These are phyloP conservation scores for Zoanthus gigantus DNA, from an alignment of 92 coral and sea anemone species.

Conservation along the genomic window DNA sequence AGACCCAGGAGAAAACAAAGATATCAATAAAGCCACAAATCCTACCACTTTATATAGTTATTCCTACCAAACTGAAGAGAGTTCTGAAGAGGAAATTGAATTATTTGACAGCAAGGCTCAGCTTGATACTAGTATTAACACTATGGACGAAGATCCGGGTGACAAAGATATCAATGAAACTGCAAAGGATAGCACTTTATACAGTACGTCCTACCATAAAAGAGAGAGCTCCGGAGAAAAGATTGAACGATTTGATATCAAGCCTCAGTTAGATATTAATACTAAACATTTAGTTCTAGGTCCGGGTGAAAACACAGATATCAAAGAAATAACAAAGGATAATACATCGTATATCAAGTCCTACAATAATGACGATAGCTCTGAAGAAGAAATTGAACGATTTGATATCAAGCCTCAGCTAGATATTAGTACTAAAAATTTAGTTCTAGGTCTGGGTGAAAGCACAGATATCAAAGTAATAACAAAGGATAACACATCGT, in stretches of 20 bases:
- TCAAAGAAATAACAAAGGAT: background rate
- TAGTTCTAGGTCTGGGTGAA: too few species aligned
- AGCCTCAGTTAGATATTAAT: too few species aligned
- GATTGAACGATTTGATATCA: constrained; percentile 58
- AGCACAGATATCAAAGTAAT: background rate
- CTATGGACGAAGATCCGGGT: too few species aligned
- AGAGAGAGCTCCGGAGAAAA: constrained; percentile 63
- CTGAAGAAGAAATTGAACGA: constrained; percentile 69
- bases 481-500: background rate
- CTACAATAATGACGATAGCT: constrained; percentile 28
- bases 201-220: background rate
- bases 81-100: constrained; percentile 60
- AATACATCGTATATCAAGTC: background rate
- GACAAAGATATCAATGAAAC: background rate
- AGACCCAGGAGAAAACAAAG: too few species aligned
- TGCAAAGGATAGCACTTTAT: background rate
- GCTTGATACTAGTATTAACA: too few species aligned
- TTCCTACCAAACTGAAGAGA: background rate
- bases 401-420: constrained; percentile 21
- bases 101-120: constrained; percentile 30
- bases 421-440: too few species aligned
- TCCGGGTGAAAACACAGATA: too few species aligned
- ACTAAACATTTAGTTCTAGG: too few species aligned
- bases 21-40: background rate
- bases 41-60: background rate